Conservation (phyloP, 2,113 vertebrate genomes). For the Apeltes quadracus region DNA sequence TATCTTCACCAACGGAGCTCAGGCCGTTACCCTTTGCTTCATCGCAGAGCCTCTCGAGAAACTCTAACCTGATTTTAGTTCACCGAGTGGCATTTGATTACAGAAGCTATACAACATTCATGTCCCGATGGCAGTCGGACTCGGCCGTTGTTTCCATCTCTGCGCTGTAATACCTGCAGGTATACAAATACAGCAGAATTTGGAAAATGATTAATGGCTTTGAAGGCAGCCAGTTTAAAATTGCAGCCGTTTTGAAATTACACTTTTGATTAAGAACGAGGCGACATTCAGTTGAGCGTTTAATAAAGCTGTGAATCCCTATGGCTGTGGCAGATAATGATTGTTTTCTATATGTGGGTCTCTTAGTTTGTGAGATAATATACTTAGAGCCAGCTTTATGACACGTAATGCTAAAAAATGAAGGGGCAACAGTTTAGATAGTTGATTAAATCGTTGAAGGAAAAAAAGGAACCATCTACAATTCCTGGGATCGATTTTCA, state of each 20-base stretch:
- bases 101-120: no score
- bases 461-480: not conserved
- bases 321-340: not conserved
- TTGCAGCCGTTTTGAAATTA: not conserved
- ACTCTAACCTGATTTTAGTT: slow-evolving; percentile 11
- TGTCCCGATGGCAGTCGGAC: no score
- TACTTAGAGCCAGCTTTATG: not conserved
- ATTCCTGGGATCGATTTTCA: not conserved
- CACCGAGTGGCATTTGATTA: not conserved
- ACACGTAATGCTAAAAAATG: not conserved
- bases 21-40: not conserved
- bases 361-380: slow-evolving; percentile 6
- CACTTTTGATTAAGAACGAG: not conserved
- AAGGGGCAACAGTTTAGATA: not conserved
- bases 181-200: not conserved
- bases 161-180: not conserved
- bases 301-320: not conserved
- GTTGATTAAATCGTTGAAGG: no score
- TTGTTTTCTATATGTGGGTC: not conserved
- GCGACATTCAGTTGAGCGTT: not conserved
- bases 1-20: not conserved
- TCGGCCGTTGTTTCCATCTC: no score
- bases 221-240: no score
- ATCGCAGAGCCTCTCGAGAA: not conserved
- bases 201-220: not conserved